These are phyloP conservation scores for Aphis gossypii DNA, from an alignment of 1,140 invertebrate genomes.

Conservation along the genomic window DNA sequence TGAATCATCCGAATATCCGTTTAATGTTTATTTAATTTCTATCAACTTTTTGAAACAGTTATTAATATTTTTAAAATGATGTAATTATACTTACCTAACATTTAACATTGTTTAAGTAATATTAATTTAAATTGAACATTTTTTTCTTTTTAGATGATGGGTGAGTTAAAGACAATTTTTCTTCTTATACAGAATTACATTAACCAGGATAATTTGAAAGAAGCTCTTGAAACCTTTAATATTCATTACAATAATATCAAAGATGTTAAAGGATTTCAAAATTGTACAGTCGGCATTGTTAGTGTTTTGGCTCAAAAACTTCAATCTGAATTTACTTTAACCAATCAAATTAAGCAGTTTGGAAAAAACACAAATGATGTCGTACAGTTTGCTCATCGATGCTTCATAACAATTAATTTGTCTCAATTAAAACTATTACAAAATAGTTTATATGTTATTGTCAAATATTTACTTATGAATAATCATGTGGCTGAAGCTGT, in stretches of 20 bases:
- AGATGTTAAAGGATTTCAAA: conserved; percentile 44
- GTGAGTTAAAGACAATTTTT: conserved; percentile 45
- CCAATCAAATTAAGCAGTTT: neutral
- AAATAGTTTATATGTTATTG: conserved; percentile 57
- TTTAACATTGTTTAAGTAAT: neutral
- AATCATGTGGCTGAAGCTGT: conserved; percentile 40
- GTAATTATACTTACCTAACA: neutral
- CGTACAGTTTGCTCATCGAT: conserved; percentile 8
- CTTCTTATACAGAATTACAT: conserved; percentile 37
- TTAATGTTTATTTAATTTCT: neutral
- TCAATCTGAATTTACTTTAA: conserved; percentile 24
- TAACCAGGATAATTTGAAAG: conserved; percentile 26
- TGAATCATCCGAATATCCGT: no score
- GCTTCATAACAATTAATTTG: neutral
- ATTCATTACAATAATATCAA: conserved; percentile 24
- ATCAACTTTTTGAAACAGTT: neutral
- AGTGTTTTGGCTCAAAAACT: conserved; percentile 43
- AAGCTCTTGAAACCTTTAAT: conserved; percentile 1
- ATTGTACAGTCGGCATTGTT: conserved; percentile 40
- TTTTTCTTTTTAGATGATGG: conserved; percentile 39
- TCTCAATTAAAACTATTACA: conserved; percentile 14
- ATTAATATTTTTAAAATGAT: no score
- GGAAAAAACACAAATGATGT: conserved; percentile 35
- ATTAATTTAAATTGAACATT: neutral
- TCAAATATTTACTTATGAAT: conserved; percentile 43